Conservation (phyloP, 2,113 vertebrate genomes). For the Apaloderma vittatum region DNA sequence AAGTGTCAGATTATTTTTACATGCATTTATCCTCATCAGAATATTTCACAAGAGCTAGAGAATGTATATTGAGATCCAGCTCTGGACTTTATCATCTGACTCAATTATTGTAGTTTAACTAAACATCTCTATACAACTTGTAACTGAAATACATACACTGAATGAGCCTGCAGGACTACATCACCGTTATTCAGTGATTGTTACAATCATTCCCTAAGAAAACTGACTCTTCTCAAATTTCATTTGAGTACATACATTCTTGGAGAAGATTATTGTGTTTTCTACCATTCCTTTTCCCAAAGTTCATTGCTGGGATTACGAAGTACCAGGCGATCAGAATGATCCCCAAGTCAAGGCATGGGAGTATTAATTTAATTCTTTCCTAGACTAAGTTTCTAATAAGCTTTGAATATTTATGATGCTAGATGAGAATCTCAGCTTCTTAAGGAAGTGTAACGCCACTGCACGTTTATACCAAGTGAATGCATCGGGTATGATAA, state of each 20-base stretch:
- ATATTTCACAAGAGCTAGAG: background rate
- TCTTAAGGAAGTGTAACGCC: background rate
- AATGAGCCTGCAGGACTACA: background rate
- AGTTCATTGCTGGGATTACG: background rate
- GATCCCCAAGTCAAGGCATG: fast-evolving
- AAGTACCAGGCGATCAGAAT: background rate
- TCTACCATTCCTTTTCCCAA: background rate
- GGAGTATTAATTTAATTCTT: background rate
- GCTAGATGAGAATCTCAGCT: background rate
- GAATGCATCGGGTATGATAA: fast-evolving
- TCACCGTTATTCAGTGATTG: background rate
- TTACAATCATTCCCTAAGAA: background rate
- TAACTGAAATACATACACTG: background rate
- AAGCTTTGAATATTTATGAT: background rate
- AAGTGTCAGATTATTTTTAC: background rate
- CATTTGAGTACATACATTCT: background rate
- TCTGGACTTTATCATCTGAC: background rate
- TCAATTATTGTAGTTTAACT: background rate
- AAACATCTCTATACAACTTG: background rate
- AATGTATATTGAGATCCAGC: background rate
- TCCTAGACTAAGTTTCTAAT: background rate
- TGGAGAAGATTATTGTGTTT: background rate
- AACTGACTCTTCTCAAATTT: background rate
- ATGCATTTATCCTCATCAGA: background rate
- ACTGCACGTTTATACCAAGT: fast-evolving